phyloP scores from a whole-genome alignment of 2,113 vertebrate genomes.

The Mesoclemmys tuberculata region DNA sequence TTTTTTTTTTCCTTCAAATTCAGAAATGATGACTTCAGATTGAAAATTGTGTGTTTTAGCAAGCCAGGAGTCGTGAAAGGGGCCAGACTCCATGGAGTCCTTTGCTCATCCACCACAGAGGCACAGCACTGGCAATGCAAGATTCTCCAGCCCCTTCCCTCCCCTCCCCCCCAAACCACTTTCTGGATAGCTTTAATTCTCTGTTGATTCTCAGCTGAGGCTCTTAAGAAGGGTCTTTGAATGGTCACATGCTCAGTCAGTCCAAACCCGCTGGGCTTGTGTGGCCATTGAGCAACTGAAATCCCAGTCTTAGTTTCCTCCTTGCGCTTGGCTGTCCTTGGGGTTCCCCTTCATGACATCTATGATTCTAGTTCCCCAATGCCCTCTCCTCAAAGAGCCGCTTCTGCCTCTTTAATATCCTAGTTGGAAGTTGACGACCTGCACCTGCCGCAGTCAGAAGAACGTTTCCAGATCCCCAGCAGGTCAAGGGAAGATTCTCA shows the following conservation, averaged over 20 bases:
- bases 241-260: not conserved
- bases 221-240: rapidly evolving
- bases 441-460: not conserved
- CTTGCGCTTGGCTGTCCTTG: not conserved
- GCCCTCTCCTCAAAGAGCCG: rapidly evolving
- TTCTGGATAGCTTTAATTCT: rapidly evolving
- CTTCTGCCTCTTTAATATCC: not conserved
- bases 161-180: not conserved
- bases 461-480: not conserved
- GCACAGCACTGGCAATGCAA: rapidly evolving
- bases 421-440: not conserved
- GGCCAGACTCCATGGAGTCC: not conserved
- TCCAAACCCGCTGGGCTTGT: not conserved
- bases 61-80: rapidly evolving
- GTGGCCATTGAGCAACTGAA: not conserved
- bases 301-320: not conserved
- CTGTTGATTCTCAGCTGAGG: not conserved
- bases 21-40: not conserved
- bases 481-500: not conserved
- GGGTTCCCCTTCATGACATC: not conserved
- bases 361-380: not conserved
- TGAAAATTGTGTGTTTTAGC: rapidly evolving
- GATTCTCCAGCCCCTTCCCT: not conserved
- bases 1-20: not conserved
- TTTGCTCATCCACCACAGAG: not conserved